These are phyloP conservation scores for Chiloscyllium plagiosum DNA, from an alignment of 2,113 vertebrate species.

Conservation along the genomic window DNA sequence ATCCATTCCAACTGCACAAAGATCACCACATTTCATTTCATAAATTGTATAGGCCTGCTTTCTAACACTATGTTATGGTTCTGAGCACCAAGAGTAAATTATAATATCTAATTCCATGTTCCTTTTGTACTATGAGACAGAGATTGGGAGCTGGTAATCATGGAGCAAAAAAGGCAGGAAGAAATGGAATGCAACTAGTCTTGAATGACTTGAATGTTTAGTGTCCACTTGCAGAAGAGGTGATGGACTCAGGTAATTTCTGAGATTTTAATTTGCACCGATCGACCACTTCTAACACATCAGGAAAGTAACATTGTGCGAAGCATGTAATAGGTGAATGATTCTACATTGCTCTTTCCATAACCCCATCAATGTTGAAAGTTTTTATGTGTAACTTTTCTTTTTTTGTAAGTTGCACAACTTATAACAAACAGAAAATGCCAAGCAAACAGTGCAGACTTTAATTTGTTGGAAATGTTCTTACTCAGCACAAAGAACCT, in stretches of 20 bases:
- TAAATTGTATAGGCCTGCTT: background rate
- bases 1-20: background rate
- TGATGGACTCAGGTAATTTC: background rate
- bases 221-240: background rate
- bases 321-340: background rate
- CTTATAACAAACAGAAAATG: background rate
- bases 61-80: no score
- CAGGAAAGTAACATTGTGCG: background rate
- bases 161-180: no score
- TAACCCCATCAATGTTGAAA: background rate
- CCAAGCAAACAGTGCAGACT: no score
- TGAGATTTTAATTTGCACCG: background rate
- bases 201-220: background rate
- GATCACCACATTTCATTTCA: background rate
- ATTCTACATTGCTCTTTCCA: background rate
- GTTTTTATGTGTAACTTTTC: background rate
- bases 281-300: background rate
- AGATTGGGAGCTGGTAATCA: background rate
- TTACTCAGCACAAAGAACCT: background rate
- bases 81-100: background rate
- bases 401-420: background rate
- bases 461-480: background rate
- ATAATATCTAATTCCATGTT: background rate
- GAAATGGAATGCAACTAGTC: background rate
- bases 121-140: background rate